phyloP scores from a whole-genome alignment of 2,113 vertebrate genomes.

The Chloropsis hardwickii region DNA sequence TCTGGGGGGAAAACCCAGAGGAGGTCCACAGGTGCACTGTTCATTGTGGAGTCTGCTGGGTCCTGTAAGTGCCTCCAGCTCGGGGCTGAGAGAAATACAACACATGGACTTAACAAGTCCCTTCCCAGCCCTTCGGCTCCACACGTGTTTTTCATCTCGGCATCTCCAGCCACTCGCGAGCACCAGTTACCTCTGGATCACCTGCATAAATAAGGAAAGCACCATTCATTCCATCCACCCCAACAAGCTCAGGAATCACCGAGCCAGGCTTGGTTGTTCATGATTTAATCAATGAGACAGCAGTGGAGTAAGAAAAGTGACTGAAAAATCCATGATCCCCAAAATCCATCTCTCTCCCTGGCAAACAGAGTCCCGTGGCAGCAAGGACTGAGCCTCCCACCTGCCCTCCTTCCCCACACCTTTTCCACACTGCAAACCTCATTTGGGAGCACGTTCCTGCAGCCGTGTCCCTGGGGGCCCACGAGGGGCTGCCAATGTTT shows the following conservation, averaged over 20 bases:
- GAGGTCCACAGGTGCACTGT: not conserved
- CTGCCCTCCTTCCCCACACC: not conserved
- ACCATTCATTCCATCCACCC: not conserved
- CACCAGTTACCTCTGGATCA: not conserved
- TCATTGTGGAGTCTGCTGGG: not conserved
- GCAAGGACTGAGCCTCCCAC: not conserved
- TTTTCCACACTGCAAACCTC: not conserved
- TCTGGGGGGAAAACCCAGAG: not conserved
- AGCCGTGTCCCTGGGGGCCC: not conserved
- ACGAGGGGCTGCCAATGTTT: not conserved
- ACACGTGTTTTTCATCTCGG: not conserved
- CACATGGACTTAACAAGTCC: not conserved
- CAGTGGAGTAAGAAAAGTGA: not conserved
- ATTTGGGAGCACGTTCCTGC: not conserved
- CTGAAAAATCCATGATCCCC: not conserved
- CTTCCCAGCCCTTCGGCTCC: not conserved
- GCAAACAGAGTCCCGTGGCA: accelerated
- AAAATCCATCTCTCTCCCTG: not conserved
- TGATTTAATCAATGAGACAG: not conserved
- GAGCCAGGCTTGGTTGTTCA: not conserved
- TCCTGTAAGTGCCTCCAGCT: not conserved
- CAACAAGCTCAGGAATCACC: not conserved
- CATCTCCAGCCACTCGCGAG: not conserved
- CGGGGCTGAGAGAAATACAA: not conserved
- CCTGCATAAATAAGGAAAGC: not conserved